Percentiles rank a stretch among this genome's conserved stretches.
Conservation (phyloP, 2,888 invertebrate species). For the Hipparchia sbordonii region DNA sequence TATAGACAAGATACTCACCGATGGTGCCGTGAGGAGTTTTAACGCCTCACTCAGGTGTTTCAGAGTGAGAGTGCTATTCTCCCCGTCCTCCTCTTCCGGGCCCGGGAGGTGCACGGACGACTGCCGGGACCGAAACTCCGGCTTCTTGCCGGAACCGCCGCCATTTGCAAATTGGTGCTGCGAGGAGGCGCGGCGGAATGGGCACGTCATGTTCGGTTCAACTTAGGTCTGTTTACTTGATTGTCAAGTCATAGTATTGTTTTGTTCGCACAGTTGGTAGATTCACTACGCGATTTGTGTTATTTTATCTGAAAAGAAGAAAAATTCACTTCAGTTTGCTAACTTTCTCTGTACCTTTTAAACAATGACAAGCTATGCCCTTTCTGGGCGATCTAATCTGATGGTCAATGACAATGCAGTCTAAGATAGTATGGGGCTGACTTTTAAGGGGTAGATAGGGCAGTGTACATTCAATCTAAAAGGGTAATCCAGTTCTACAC, state of each 20-base stretch:
- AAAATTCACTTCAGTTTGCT: not conserved
- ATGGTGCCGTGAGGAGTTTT: conserved; percentile 90
- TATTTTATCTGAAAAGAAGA: conserved; percentile 36
- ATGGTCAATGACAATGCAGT: too few species aligned
- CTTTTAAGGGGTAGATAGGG: too few species aligned
- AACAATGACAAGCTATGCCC: too few species aligned
- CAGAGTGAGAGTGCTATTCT: conserved; percentile 86
- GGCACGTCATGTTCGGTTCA: conserved; percentile 74
- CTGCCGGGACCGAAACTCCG: conserved; percentile 82
- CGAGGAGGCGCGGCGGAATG: conserved; percentile 82
- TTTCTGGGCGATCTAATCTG: too few species aligned
- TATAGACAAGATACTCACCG: conserved; percentile 82
- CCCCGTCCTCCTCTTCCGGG: conserved; percentile 84
- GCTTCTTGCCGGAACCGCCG: conserved; percentile 65
- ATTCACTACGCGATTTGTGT: not conserved
- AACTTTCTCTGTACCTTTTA: too few species aligned
- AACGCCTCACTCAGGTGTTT: conserved; percentile 92
- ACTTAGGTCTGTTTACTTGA: conserved; percentile 27
- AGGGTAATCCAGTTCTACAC: too few species aligned
- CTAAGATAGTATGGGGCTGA: too few species aligned
- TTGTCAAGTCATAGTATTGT: conserved; percentile 42
- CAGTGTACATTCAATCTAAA: too few species aligned
- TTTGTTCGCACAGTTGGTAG: conserved; percentile 19
- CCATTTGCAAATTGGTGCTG: conserved; percentile 81
- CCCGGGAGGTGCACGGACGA: conserved; percentile 85